Conservation (phyloP, 2,113 vertebrate genomes). For the Mormyrus iriodes region DNA sequence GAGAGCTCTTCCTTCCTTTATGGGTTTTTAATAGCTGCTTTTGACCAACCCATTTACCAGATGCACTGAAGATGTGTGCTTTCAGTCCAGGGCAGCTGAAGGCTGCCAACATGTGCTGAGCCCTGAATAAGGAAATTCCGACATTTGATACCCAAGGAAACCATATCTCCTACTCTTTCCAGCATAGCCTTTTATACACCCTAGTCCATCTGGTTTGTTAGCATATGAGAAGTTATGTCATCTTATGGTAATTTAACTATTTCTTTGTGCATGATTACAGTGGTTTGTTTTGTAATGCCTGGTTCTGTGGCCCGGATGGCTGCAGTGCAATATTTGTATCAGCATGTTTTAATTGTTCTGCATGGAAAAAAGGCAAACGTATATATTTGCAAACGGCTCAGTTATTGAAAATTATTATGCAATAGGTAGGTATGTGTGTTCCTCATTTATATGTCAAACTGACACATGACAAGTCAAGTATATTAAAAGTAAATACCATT, state of each 20-base stretch:
- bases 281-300: not conserved
- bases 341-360: not conserved
- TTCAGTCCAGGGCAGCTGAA: not conserved
- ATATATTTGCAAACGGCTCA: not conserved
- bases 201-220: not conserved
- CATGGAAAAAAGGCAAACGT: not conserved
- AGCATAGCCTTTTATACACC: constrained; percentile 1
- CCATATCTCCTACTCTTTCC: not conserved
- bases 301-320: not conserved
- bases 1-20: not conserved
- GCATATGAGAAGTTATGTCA: not conserved
- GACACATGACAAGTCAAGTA: not conserved
- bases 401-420: not conserved
- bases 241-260: not conserved
- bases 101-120: not conserved
- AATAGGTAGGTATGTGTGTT: not conserved
- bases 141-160: constrained; percentile 11
- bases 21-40: not conserved
- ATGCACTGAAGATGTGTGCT: not conserved
- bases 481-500: not conserved
- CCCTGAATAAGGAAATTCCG: constrained; percentile 10
- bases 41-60: not conserved
- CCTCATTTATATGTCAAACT: not conserved
- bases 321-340: not conserved
- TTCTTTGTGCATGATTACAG: not conserved